Evolutionary conservation across 1,140 invertebrate species (phyloP), one percentile per base, ranked within the genome.

Genomic region (Sitophilus oryzae): DNA sequence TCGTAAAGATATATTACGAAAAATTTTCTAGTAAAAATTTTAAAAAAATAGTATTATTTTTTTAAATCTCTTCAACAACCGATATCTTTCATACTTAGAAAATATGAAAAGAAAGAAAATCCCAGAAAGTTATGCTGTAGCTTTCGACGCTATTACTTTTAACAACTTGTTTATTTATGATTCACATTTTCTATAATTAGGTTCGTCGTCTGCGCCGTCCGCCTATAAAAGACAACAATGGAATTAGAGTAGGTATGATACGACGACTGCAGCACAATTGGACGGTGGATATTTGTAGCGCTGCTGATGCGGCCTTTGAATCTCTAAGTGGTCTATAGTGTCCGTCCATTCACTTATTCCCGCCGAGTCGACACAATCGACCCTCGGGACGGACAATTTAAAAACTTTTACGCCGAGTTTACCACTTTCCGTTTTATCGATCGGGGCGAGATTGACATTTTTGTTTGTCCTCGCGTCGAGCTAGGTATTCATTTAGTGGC

Each of bases 321-420:
- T 49, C 41, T 22, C 21, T 53, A 53, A 53, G 51, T 53, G 51
- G 51, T 22, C 51, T 21, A 53, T 38, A 53, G 46, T 53, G 43
- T 25, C 22, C 22, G 42, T 45, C 40, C 23, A 35, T 53, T 44
- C 41, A 51, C 38, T 46, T 46, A 42, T 42, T 25, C 48, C 48
- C 36, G 36, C 14, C 37, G 20, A 41, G 18, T n/a, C 34, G 34
- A 49, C 36, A 52, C 49, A 52, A 42, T 43, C 44, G 44, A 16
- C 44, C 30, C 44, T 46, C 44, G 44, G 44, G 40, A 42, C 47
- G 37, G 36, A 49, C 30, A 49, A 36, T 36, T 40, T 49, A 49
- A 49, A 36, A 40, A 40, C 47, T 49, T 40, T 49, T 49, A 19
- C 44, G 21, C 44, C 3, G 5, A 18, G 22, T 46, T 46, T 46